phyloP scores from a whole-genome alignment of 2,888 invertebrate genomes.

The Yponomeuta plumbellus region DNA sequence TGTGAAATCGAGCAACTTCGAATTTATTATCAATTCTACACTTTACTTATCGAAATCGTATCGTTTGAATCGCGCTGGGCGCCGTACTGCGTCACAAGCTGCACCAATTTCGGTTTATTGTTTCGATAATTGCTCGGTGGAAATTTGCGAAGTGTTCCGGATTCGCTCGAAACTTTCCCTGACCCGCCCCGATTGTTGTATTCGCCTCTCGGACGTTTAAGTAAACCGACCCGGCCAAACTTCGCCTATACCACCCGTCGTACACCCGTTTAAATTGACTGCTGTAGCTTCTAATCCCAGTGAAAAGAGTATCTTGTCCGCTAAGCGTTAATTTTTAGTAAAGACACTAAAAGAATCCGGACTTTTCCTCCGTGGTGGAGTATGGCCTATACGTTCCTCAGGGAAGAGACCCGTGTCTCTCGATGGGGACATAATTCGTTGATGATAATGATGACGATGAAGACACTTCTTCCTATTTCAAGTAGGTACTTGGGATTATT shows the following conservation, averaged over 20 bases:
- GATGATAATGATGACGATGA: too few relatives aligned
- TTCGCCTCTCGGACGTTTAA: conserved; percentile 19
- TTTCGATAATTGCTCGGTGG: conserved; percentile 69
- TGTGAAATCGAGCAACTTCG: background rate
- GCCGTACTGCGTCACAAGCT: conserved; percentile 30
- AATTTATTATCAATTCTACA: background rate
- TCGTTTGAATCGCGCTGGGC: background rate
- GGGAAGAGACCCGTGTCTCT: too few relatives aligned
- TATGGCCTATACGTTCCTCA: too few relatives aligned
- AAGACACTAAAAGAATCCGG: too few relatives aligned
- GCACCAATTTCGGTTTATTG: conserved; percentile 72
- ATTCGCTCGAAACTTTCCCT: conserved; percentile 46
- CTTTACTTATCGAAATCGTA: background rate
- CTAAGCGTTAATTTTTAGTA: too few relatives aligned
- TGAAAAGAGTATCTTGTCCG: too few relatives aligned
- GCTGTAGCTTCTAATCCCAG: too few relatives aligned
- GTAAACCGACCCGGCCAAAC: conserved; percentile 6
- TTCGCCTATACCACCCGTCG: background rate
- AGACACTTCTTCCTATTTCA: too few relatives aligned
- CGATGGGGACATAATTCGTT: too few relatives aligned
- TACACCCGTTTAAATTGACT: background rate
- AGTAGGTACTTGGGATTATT: too few relatives aligned
- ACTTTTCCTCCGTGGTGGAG: too few relatives aligned
- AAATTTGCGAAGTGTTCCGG: conserved; percentile 45
- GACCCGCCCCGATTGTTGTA: conserved; percentile 33